Conservation (phyloP, 2,113 vertebrate species). For the Ophthalmolycus amberensis region DNA sequence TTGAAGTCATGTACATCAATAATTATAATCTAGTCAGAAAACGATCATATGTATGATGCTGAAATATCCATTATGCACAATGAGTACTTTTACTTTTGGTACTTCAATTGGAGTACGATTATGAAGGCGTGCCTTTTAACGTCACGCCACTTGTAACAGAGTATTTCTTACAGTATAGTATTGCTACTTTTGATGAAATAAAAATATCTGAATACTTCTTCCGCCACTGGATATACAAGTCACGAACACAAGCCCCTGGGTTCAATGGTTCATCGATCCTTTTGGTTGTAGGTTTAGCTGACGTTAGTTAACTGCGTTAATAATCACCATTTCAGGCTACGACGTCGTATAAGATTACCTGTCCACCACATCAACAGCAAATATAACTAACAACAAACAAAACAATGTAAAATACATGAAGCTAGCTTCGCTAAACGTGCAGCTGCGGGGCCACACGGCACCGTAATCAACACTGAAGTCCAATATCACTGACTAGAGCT, state of each 20-base stretch:
- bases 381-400: not conserved
- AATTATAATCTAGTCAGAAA: not conserved
- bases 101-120: not conserved
- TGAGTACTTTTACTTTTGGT: not conserved
- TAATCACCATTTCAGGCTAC: not conserved
- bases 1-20: not conserved
- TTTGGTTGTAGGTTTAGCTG: not conserved
- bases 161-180: not conserved
- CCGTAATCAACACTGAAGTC: not conserved
- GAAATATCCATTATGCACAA: not conserved
- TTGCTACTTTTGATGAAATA: not conserved
- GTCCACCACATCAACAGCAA: not conserved
- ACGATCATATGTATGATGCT: not conserved
- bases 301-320: not conserved
- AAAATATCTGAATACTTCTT: not conserved
- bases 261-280: not conserved
- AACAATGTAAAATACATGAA: no score
- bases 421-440: not conserved
- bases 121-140: not conserved
- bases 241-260: not conserved
- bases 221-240: not conserved
- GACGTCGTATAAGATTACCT: not conserved
- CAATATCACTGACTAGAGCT: not conserved
- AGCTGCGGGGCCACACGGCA: not conserved
- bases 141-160: not conserved